A percentile compares a stretch with the other conserved stretches of the same genome.
Conservation (phyloP, 2,113 vertebrate genomes). For the Otis tarda region DNA sequence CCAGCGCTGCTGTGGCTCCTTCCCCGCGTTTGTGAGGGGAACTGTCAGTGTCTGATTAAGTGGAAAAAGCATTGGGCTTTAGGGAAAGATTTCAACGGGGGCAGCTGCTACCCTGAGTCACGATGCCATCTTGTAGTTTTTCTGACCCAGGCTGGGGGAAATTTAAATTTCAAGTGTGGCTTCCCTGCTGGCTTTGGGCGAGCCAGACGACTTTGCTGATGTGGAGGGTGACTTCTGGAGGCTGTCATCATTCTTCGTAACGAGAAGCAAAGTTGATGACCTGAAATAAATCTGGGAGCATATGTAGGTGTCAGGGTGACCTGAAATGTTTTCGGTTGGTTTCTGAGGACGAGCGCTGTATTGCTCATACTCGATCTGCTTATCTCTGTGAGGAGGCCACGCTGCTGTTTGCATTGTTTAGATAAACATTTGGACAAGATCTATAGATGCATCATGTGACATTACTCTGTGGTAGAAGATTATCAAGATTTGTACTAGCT, state of each 20-base stretch:
- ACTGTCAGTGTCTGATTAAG: background rate
- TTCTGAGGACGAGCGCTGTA: background rate
- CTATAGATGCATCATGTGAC: background rate
- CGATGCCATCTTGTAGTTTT: fast-evolving
- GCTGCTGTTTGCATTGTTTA: background rate
- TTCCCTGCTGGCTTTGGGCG: background rate
- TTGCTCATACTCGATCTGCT: background rate
- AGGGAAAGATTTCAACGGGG: background rate
- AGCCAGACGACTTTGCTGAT: background rate
- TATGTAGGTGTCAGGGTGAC: slow-evolving; percentile 3
- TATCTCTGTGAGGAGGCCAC: background rate
- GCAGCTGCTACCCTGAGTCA: background rate
- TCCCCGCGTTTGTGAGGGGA: fast-evolving
- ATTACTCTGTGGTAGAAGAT: background rate
- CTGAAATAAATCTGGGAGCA: background rate
- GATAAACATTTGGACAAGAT: background rate
- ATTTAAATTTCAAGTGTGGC: fast-evolving
- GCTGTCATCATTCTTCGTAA: fast-evolving
- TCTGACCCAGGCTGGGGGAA: background rate
- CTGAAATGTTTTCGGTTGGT: background rate
- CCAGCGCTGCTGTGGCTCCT: background rate
- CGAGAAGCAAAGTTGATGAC: fast-evolving
- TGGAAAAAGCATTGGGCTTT: background rate
- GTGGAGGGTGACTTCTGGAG: background rate
- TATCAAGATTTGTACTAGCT: background rate